Evolutionary conservation across 2,888 invertebrate genomes (phyloP).

Genomic region (Dolichopus griseipennis): DNA sequence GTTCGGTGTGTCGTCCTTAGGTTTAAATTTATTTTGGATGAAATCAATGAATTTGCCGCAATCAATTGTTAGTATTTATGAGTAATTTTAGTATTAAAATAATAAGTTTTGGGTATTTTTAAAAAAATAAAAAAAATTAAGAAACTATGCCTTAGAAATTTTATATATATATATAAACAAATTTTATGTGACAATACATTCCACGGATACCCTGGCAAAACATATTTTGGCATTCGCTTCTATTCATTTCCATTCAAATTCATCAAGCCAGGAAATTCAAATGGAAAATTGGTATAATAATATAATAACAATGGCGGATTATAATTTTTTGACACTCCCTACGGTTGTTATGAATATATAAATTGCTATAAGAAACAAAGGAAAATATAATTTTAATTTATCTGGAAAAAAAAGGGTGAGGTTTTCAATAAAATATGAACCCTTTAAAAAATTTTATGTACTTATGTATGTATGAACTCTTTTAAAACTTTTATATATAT

Average conservation of each 20-base stretch:
- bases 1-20: too few species aligned
- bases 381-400: not conserved
- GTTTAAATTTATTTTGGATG: too few species aligned
- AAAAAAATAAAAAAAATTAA: too few species aligned
- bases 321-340: not conserved
- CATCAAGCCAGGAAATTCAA: not conserved
- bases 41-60: not conserved
- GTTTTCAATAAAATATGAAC: not conserved
- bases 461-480: too few species aligned
- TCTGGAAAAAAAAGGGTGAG: not conserved
- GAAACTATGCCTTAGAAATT: too few species aligned
- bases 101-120: too few species aligned
- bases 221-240: not conserved
- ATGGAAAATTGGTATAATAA: not conserved
- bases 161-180: too few species aligned
- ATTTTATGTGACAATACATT: too few species aligned
- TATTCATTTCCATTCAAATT: not conserved
- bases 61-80: slow-evolving; percentile 3
- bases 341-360: not conserved
- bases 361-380: not conserved
- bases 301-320: not conserved
- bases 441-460: too few species aligned
- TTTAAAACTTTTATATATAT: too few species aligned
- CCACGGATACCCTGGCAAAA: too few species aligned
- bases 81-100: not conserved